Evolutionary conservation across 2,888 invertebrate genomes (phyloP), one percentile per base, ranked within the genome.

Genomic region (Yponomeuta sedellus): DNA sequence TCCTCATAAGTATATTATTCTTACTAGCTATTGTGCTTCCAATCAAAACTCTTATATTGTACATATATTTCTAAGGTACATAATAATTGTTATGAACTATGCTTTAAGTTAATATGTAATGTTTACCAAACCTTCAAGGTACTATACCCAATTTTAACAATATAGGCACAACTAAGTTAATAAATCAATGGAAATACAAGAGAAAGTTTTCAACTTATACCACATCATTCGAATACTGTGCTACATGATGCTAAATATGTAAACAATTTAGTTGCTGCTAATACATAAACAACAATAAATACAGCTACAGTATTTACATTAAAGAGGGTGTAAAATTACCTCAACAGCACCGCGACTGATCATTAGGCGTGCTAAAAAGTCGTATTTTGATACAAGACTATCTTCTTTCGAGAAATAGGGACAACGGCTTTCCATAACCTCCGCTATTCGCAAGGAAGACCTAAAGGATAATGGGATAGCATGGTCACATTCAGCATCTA

Each of bases 341-440:
- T 90, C 82, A 72, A 71, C 74, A 81, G 78, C 77, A 84, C 80
- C 77, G 81, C 78, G 80, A 84, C 79, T 79, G 85, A 78, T 86
- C 89, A 89, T 89, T 85, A 86, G 86, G 81, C 80, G 84, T 80
- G 82, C 78, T 86, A 85, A 80, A 82, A 79, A 73, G 72, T 76
- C 79, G 79, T 79, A 80, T 76, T 81, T 77, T 73, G 76, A 77
- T 81, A 87, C 77, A 83, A 71, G 73, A 80, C 78, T 83, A 79
- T 83, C 86, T 86, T 86, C 85, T 75, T 81, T 82, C 75, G 75
- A 77, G 81, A 83, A 85, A 85, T 85, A 85, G 74, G 83, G 78
- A 82, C 84, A 85, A 83, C 80, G 79, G 77, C 79, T 79, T 82
- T 86, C 88, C 89, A 88, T 91, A 90, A 91, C 91, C 91, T 90